A percentile compares a stretch with the other conserved stretches of the same genome.
Conservation (phyloP, 1,140 invertebrate genomes). For the Marisa cornuarietis region DNA sequence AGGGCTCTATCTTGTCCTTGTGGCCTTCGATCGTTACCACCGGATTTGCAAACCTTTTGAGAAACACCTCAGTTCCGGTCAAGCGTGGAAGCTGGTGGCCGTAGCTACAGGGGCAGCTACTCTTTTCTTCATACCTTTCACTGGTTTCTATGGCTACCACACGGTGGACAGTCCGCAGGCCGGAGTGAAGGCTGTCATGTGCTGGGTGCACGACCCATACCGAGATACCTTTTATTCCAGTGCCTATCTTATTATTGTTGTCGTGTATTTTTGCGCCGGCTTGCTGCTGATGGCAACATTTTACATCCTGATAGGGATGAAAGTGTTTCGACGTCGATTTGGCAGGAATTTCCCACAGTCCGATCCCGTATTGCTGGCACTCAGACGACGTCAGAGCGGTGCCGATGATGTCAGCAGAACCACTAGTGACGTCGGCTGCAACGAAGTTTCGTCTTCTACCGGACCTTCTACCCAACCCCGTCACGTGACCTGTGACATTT, state of each 20-base stretch:
- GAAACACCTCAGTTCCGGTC: slow-evolving; percentile 28
- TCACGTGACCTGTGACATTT: too few species aligned
- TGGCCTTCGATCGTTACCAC: slow-evolving; percentile 48
- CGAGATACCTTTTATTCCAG: slow-evolving; percentile 26
- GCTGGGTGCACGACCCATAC: slow-evolving; percentile 34
- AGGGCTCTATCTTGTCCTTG: slow-evolving; percentile 45
- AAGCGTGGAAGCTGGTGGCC: slow-evolving; percentile 15
- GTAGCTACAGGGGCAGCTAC: slow-evolving; percentile 30
- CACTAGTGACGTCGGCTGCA: too few species aligned
- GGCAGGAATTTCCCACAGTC: too few species aligned
- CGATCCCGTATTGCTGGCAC: too few species aligned
- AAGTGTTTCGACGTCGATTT: slow-evolving; percentile 7
- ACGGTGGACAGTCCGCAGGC: slow-evolving; percentile 31
- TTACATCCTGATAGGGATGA: slow-evolving; percentile 34
- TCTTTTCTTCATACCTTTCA: slow-evolving; percentile 37
- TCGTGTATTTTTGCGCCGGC: slow-evolving; percentile 28
- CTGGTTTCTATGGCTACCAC: slow-evolving; percentile 40
- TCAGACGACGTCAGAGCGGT: too few species aligned
- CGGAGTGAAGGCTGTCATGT: slow-evolving; percentile 35
- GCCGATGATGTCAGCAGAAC: too few species aligned
- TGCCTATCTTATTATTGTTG: slow-evolving; percentile 26
- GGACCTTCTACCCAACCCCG: too few species aligned
- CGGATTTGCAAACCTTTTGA: slow-evolving; percentile 41
- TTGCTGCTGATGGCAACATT: slow-evolving; percentile 33
- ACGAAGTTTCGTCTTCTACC: too few species aligned